These are phyloP conservation scores for Drosophila miranda DNA, from an alignment of 1,140 invertebrate genomes.

Conservation along the genomic window DNA sequence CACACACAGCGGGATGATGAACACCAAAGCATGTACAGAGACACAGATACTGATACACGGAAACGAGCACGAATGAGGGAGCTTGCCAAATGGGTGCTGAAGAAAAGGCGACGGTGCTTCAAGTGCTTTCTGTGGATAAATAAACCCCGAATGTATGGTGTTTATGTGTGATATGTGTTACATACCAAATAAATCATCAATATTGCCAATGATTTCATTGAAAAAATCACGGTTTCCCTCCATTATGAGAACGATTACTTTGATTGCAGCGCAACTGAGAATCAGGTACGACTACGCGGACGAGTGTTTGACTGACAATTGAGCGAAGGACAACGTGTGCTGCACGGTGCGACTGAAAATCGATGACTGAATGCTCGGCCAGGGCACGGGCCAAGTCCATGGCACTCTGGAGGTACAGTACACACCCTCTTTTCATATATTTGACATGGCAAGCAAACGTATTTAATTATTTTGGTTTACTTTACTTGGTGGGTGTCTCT, in stretches of 20 bases:
- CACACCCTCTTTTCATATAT: constrained; percentile 9
- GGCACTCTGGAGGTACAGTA: constrained; percentile 1
- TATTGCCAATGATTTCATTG: constrained; percentile 77
- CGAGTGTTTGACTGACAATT: constrained; percentile 30
- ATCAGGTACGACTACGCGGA: neutral
- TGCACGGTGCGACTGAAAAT: constrained; percentile 62
- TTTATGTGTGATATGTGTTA: constrained; percentile 6
- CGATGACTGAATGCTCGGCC: constrained; percentile 55
- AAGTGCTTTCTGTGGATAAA: constrained; percentile 4
- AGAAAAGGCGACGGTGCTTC: constrained; percentile 50
- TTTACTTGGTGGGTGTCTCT: constrained; percentile 10
- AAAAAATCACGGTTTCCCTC: constrained; percentile 76
- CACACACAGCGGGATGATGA: constrained; percentile 4
- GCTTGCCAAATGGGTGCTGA: constrained; percentile 6
- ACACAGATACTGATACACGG: constrained; percentile 10
- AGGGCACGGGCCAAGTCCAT: constrained; percentile 5
- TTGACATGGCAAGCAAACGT: constrained; percentile 68
- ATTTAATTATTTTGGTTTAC: constrained; percentile 71
- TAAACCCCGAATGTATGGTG: neutral
- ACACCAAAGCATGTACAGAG: constrained; percentile 38
- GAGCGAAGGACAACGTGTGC: constrained; percentile 31
- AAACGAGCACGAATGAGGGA: constrained; percentile 28
- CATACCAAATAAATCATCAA: constrained; percentile 80
- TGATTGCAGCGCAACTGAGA: neutral
- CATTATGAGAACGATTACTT: constrained; percentile 27